These are phyloP conservation scores for Saxicola maurus DNA, from an alignment of 2,797 vertebrate species.

Conservation along the genomic window DNA sequence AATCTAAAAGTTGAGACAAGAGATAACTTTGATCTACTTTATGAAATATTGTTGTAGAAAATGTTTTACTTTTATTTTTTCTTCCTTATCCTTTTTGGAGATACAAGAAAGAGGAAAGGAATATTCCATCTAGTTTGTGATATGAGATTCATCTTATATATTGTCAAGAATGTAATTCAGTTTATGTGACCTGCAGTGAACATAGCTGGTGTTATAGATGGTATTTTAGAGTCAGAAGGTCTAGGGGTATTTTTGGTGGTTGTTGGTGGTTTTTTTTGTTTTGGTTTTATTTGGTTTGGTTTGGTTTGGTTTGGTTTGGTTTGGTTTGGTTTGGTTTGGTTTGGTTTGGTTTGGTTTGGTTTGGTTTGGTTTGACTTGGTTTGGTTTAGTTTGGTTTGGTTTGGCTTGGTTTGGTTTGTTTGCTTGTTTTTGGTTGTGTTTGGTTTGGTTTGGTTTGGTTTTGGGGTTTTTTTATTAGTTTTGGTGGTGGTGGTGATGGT, in stretches of 20 bases:
- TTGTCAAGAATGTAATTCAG: not conserved
- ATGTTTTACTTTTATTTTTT: not conserved
- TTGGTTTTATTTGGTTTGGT: too few species aligned
- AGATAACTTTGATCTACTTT: not conserved
- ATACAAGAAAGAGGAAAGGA: not conserved
- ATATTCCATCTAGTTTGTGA: not conserved
- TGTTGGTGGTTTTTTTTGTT: not conserved
- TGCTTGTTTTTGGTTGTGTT: too few species aligned
- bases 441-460: too few species aligned
- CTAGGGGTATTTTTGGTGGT: not conserved
- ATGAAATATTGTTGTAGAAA: not conserved
- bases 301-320: not conserved
- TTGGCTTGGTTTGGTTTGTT: not conserved
- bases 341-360: too few species aligned
- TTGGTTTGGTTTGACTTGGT: too few species aligned
- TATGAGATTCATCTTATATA: constrained; percentile 15
- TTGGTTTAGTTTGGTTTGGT: not conserved
- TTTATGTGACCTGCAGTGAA: not conserved
- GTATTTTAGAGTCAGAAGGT: not conserved
- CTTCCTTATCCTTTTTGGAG: not conserved
- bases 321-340: too few species aligned
- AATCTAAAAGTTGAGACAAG: not conserved
- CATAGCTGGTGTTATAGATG: not conserved
- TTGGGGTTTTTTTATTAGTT: not conserved
- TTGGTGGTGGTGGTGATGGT: too few species aligned